These are phyloP conservation scores for Styela plicata DNA, from an alignment of 23 tunicate species.

Conservation along the genomic window DNA sequence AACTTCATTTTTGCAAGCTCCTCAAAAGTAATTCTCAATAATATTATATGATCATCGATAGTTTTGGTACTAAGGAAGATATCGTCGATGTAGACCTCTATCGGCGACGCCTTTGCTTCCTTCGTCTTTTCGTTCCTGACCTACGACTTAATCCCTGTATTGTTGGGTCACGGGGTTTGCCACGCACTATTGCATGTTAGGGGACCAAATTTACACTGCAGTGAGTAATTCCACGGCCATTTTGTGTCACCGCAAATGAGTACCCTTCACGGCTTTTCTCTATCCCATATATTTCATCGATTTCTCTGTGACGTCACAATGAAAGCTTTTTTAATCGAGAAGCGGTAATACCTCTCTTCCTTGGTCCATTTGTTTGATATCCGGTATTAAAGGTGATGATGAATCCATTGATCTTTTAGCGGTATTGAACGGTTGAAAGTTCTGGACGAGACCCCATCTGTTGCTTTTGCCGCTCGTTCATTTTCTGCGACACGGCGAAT, in stretches of 20 bases:
- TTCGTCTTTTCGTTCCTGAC: not conserved
- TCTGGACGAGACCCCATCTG: constrained; percentile 1
- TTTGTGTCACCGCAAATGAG: not conserved
- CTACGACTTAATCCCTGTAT: not conserved
- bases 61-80: constrained; percentile 29
- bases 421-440: not conserved
- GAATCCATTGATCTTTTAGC: not conserved
- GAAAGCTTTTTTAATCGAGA: not conserved
- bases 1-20: not conserved
- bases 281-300: not conserved
- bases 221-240: not conserved
- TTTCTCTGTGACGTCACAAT: not conserved
- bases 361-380: not conserved
- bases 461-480: constrained; percentile 13
- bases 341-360: not conserved
- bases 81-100: constrained; percentile 30
- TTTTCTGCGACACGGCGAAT: constrained; percentile 29
- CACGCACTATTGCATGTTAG: constrained; percentile 18
- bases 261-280: not conserved
- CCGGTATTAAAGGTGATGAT: not conserved
- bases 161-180: constrained; percentile 4
- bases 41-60: constrained; percentile 22
- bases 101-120: constrained; percentile 13
- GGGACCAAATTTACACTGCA: not conserved
- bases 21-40: constrained; percentile 1